Evolutionary conservation across 2,797 vertebrate species (phyloP).

Genomic region (Dipus sagitta): DNA sequence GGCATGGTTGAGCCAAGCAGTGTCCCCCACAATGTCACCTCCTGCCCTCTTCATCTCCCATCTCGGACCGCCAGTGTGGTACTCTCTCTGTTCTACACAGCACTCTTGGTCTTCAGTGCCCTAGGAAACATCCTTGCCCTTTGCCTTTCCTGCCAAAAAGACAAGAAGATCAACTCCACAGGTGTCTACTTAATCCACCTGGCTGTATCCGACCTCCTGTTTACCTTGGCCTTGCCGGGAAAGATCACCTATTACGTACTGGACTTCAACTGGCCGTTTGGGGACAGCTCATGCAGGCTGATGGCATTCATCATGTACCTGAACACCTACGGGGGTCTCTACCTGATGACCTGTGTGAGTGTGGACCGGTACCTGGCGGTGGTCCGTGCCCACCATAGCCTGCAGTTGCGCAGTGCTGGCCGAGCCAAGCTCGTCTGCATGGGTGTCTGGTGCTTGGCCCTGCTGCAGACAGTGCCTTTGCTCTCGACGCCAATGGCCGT

Average conservation of each 20-base stretch:
- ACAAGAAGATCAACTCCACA: slow-evolving; percentile 92
- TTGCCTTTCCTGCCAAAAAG: slow-evolving; percentile 89
- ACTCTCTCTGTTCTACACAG: slow-evolving; percentile 90
- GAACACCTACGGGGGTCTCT: slow-evolving; percentile 92
- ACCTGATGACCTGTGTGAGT: slow-evolving; percentile 93
- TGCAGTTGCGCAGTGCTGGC: slow-evolving; percentile 83
- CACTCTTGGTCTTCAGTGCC: slow-evolving; percentile 88
- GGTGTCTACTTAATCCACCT: slow-evolving; percentile 92
- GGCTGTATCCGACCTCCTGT: slow-evolving; percentile 92
- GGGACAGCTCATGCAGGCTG: slow-evolving; percentile 90
- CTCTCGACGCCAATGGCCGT: slow-evolving; percentile 87
- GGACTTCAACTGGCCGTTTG: slow-evolving; percentile 92
- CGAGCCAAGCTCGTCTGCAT: slow-evolving; percentile 87
- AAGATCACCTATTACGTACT: slow-evolving; percentile 91
- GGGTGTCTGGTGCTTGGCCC: slow-evolving; percentile 90
- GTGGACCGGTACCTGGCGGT: slow-evolving; percentile 93
- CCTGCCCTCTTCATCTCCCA: slow-evolving; percentile 89
- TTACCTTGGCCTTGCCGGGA: slow-evolving; percentile 90
- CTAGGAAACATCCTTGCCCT: slow-evolving; percentile 92
- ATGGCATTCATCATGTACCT: slow-evolving; percentile 90
- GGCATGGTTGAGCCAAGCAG: rapidly evolving
- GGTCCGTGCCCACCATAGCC: slow-evolving; percentile 88
- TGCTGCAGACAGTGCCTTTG: slow-evolving; percentile 88
- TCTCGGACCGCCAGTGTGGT: slow-evolving; percentile 85
- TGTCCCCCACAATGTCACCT: slow-evolving; percentile 80